Evolutionary conservation across 2,797 vertebrate genomes (phyloP).

Genomic region (Danio choprae): DNA sequence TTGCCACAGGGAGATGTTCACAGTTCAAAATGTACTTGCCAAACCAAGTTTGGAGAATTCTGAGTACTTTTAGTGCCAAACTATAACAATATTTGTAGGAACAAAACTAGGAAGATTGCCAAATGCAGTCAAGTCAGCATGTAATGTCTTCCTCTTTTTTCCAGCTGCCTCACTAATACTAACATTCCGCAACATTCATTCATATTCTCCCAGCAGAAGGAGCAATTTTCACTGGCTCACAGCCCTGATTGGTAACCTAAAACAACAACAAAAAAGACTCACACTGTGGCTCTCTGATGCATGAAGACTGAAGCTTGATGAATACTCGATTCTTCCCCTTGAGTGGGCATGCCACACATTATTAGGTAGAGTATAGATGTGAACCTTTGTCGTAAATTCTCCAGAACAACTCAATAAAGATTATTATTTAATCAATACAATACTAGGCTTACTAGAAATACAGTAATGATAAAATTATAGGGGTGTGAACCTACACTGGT

Average conservation of each 20-base stretch:
- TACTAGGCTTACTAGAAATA: neutral
- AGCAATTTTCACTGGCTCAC: constrained; percentile 60
- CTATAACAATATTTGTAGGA: neutral
- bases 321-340: constrained; percentile 20
- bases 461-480: neutral
- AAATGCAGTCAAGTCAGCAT: neutral
- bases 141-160: constrained; percentile 13
- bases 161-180: constrained; percentile 12
- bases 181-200: constrained; percentile 17
- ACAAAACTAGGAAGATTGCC: constrained; percentile 3
- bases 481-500: no score
- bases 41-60: constrained; percentile 9
- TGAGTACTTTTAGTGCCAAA: neutral
- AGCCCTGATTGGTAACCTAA: constrained; percentile 63
- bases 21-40: neutral
- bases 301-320: constrained; percentile 31
- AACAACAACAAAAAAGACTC: constrained; percentile 53
- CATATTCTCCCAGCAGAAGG: constrained; percentile 17
- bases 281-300: constrained; percentile 3
- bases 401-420: constrained; percentile 13
- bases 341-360: constrained; percentile 40
- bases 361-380: constrained; percentile 12
- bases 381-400: constrained; percentile 6
- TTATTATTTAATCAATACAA: constrained; percentile 13
- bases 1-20: neutral